phyloP scores from a whole-genome alignment of 2,797 vertebrate genomes.

The Myripristis murdjan region DNA sequence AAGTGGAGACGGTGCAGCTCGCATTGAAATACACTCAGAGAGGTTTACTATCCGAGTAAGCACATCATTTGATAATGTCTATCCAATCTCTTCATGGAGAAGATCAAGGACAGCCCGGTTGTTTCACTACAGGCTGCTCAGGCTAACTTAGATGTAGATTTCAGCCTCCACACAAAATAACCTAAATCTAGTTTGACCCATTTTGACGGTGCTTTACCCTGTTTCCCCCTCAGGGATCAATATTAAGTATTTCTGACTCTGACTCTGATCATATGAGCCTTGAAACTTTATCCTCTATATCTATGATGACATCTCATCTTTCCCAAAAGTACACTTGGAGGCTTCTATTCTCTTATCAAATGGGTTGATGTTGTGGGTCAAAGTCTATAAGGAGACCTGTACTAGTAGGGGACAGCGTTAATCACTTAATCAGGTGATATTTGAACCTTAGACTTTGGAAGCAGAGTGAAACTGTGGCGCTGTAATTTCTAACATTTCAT shows the following conservation, averaged over 20 bases:
- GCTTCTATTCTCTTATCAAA: constrained; percentile 36
- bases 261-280: too few species aligned
- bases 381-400: constrained; percentile 60
- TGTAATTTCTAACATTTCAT: not conserved
- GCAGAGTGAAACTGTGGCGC: constrained; percentile 4
- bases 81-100: constrained; percentile 18
- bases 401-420: not conserved
- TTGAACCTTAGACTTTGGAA: constrained; percentile 67
- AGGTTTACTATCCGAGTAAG: constrained; percentile 10
- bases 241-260: too few species aligned
- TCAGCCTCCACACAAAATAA: not conserved
- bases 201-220: not conserved
- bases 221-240: too few species aligned
- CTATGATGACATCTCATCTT: not conserved
- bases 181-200: not conserved
- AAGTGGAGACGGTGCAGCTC: constrained; percentile 36
- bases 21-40: constrained; percentile 40
- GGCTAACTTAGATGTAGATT: not conserved
- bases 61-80: constrained; percentile 23
- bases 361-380: constrained; percentile 55
- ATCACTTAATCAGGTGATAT: constrained; percentile 50
- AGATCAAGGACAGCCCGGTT: not conserved
- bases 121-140: not conserved
- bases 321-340: not conserved
- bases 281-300: not conserved